Evolutionary conservation across 2,797 vertebrate genomes (phyloP).

Genomic region (Phoxinus dragarum): DNA sequence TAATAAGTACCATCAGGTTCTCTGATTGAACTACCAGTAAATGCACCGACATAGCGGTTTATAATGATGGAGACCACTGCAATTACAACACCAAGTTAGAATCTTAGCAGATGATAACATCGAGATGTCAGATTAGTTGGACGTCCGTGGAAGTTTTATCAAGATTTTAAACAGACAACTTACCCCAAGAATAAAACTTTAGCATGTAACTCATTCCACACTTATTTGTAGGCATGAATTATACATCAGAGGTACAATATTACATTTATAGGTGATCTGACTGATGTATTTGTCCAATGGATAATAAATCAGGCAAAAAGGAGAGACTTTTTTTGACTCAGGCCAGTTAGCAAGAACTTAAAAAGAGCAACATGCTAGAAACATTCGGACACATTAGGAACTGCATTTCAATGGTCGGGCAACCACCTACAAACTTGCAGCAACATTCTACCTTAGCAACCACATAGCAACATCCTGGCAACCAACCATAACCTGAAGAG

Average conservation of each 20-base stretch:
- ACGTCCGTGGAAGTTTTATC: not conserved
- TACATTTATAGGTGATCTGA: not conserved
- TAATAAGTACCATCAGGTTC: slow-evolving; percentile 50
- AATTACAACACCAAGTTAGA: not conserved
- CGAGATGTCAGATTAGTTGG: not conserved
- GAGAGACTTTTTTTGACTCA: not conserved
- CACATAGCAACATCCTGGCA: not conserved
- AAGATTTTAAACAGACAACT: not conserved
- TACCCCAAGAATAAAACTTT: not conserved
- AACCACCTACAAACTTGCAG: not conserved
- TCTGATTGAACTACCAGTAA: slow-evolving; percentile 4
- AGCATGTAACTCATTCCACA: not conserved
- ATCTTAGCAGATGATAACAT: not conserved
- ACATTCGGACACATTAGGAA: not conserved
- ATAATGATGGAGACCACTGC: slow-evolving; percentile 9
- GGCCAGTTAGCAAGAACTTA: not conserved
- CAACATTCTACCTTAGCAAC: not conserved
- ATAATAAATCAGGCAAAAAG: not conserved
- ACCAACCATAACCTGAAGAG: not conserved
- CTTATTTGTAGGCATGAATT: not conserved
- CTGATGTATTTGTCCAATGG: not conserved
- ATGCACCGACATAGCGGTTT: not conserved
- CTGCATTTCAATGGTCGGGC: accelerated
- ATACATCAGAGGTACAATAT: not conserved
- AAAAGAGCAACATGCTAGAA: not conserved